phyloP scores from a whole-genome alignment of 1,140 invertebrate genomes.

The Pseudoatta argentina region DNA sequence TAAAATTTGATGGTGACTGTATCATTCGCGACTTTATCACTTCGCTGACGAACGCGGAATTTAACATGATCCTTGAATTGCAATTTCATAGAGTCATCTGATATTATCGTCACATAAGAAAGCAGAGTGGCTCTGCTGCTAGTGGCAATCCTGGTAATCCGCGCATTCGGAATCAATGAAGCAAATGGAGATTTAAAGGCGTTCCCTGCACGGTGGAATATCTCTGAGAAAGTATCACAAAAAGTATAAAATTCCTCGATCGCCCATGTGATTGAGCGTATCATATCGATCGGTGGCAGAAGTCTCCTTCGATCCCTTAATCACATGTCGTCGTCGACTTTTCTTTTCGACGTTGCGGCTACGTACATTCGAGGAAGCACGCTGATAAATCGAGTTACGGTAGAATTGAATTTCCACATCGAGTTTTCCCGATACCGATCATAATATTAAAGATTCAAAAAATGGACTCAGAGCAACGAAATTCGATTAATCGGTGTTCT shows the following conservation, averaged over 20 bases:
- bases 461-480: background rate
- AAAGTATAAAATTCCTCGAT: constrained; percentile 33
- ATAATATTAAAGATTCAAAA: constrained; percentile 35
- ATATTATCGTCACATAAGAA: constrained; percentile 55
- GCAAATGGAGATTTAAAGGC: constrained; percentile 64
- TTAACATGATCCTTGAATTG: constrained; percentile 36
- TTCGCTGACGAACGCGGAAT: constrained; percentile 4
- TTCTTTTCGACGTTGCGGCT: constrained; percentile 31
- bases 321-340: constrained; percentile 32
- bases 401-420: constrained; percentile 36
- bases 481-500: constrained; percentile 26
- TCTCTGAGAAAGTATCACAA: constrained; percentile 8
- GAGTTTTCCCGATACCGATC: constrained; percentile 38
- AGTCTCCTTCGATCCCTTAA: constrained; percentile 15
- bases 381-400: constrained; percentile 50
- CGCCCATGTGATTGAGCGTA: constrained; percentile 28
- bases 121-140: background rate
- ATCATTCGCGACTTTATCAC: constrained; percentile 6
- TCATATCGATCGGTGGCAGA: constrained; percentile 11
- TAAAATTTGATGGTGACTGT: no score
- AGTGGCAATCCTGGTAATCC: constrained; percentile 41
- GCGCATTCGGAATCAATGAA: constrained; percentile 58
- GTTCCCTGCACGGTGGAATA: background rate
- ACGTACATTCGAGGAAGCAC: constrained; percentile 44
- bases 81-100: constrained; percentile 36